These are phyloP conservation scores for Drosophila tani DNA, from an alignment of 1,140 invertebrate genomes.

Conservation along the genomic window DNA sequence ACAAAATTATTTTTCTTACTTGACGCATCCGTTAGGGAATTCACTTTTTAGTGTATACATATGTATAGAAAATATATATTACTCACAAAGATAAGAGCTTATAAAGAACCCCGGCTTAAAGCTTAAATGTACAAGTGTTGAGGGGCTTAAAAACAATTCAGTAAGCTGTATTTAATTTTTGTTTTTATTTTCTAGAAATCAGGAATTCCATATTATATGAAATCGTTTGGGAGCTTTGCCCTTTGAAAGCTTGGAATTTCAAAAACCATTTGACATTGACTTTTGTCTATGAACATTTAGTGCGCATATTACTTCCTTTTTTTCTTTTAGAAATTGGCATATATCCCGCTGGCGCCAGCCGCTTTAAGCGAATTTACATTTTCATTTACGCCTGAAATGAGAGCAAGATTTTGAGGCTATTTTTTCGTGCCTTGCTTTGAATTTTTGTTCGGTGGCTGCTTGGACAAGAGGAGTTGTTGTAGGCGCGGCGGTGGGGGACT, in stretches of 20 bases:
- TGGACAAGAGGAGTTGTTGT: conserved; percentile 20
- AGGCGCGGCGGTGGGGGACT: too few relatives aligned
- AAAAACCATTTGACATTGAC: conserved; percentile 46
- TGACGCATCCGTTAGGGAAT: neutral
- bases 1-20: neutral
- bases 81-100: neutral
- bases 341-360: conserved; percentile 35
- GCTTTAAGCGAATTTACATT: conserved; percentile 77
- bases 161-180: neutral
- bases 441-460: conserved; percentile 51
- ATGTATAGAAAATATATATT: neutral
- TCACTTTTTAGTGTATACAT: neutral
- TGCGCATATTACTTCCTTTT: neutral
- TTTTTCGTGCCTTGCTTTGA: conserved; percentile 53
- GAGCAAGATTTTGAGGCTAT: conserved; percentile 59
- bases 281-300: conserved; percentile 31
- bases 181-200: neutral
- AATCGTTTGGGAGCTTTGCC: neutral
- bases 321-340: neutral
- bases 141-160: neutral
- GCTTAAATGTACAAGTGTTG: neutral
- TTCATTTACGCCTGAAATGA: conserved; percentile 77
- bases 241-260: conserved; percentile 20
- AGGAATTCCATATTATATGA: neutral
- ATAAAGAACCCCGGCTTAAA: neutral